Percentiles rank a stretch among this genome's conserved stretches.
Evolutionary conservation across 1,140 invertebrate species (phyloP).

Genomic region (Chironomus striatipennis): DNA sequence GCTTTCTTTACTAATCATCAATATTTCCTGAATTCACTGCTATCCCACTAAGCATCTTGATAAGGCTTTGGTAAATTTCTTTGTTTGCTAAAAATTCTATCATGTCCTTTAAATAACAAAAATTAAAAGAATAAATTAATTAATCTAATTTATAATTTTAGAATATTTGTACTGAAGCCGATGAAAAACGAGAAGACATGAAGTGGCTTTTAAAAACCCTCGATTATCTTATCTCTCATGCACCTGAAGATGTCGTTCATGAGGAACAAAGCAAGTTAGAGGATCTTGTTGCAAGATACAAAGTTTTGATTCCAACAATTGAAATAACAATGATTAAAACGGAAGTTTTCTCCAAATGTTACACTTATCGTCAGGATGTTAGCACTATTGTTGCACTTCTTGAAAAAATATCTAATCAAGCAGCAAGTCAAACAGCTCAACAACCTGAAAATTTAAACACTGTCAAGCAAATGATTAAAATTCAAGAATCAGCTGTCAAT

Average conservation of each 20-base stretch:
- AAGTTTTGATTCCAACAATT: constrained; percentile 82
- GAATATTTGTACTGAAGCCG: constrained; percentile 82
- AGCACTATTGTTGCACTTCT: constrained; percentile 71
- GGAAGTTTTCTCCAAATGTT: constrained; percentile 84
- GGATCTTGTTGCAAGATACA: constrained; percentile 74
- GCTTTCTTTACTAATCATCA: background rate
- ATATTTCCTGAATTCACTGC: background rate
- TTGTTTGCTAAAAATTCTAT: background rate
- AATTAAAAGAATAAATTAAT: constrained; percentile 11
- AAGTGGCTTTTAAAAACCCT: constrained; percentile 88
- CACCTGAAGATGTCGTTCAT: constrained; percentile 65
- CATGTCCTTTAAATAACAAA: too few species aligned
- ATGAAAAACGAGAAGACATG: constrained; percentile 82
- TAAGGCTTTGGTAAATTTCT: constrained; percentile 19
- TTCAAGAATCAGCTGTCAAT: constrained; percentile 70
- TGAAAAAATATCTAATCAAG: constrained; percentile 63
- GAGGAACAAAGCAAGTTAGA: constrained; percentile 74
- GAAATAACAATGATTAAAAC: constrained; percentile 88
- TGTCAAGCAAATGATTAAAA: constrained; percentile 61
- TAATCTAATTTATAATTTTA: constrained; percentile 42
- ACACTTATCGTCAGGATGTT: constrained; percentile 81
- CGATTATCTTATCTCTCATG: constrained; percentile 74
- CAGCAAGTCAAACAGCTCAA: constrained; percentile 48
- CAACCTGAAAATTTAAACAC: constrained; percentile 63
- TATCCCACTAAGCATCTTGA: background rate